Evolutionary conservation across 2,797 vertebrate species (phyloP).

Genomic region (Thunnus albacares): DNA sequence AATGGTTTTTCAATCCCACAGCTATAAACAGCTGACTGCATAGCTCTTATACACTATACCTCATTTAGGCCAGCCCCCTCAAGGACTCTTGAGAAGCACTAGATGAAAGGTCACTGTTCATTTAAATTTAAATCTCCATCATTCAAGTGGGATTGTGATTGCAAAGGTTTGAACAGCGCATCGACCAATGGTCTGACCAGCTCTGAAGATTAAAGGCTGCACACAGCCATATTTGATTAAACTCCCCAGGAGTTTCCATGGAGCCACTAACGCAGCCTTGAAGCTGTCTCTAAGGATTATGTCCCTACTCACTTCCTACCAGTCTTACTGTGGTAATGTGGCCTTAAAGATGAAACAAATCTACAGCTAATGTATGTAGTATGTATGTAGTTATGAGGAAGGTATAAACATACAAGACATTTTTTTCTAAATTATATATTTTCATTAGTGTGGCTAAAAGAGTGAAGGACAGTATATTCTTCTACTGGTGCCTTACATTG

Average conservation of each 20-base stretch:
- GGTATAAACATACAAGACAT: background rate
- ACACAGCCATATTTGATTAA: conserved; percentile 74
- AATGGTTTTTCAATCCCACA: conserved; percentile 22
- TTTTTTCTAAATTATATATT: background rate
- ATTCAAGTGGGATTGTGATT: conserved; percentile 65
- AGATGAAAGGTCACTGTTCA: conserved; percentile 72
- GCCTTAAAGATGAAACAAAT: conserved; percentile 4
- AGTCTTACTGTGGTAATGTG: conserved; percentile 3
- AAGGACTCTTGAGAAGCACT: conserved; percentile 46
- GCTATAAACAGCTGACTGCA: conserved; percentile 4
- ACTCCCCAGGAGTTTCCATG: conserved; percentile 66
- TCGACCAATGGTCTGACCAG: conserved; percentile 44
- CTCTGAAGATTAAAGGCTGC: conserved; percentile 73
- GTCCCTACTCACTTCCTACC: conserved; percentile 33
- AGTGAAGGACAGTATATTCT: background rate
- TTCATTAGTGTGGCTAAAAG: background rate
- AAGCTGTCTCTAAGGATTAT: conserved; percentile 57
- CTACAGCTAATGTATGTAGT: background rate
- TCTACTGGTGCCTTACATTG: background rate
- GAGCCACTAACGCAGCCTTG: conserved; percentile 49
- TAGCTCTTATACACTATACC: conserved; percentile 13
- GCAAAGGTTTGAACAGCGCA: conserved; percentile 56
- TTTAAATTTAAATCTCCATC: conserved; percentile 69
- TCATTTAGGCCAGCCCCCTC: conserved; percentile 36
- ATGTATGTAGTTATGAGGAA: background rate